Evolutionary conservation across 2,113 vertebrate species (phyloP), one percentile per base, ranked within the genome.

Genomic region (Sprattus sprattus): DNA sequence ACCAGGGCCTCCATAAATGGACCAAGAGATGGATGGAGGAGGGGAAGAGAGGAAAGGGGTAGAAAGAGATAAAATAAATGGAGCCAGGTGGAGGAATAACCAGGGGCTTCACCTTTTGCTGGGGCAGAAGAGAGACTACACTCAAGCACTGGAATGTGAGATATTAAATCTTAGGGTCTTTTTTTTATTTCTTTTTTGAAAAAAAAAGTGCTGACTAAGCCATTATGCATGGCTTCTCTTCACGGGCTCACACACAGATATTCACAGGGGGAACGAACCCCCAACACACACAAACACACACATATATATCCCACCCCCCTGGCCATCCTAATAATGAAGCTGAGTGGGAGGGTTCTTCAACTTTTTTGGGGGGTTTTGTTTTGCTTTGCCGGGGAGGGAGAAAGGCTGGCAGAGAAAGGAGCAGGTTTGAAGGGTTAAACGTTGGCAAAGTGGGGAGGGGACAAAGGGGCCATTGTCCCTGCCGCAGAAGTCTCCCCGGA

Each of bases 401-500:
- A 94, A 91, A 91, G 78, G 89, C 88, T 88, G 91, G 89, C 92
- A 92, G 89, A 93, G 71, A 95, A 92, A 86, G 90, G 90, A 93
- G 93, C 90, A 92, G 88, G 87, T 90, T 93, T 80, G 89, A 92
- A 92, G 93, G 92, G 94, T 94, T 95, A 95, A 95, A 94, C 45
- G 91, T 90, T 93, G 93, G 92, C 90, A 93, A 93, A 93, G 91
- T 84, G 82, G 64, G 60, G 88, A 91, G 88, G 91, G 90, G 89
- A 95, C 94, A 95, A 95, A 95, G 91, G 93, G 86, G 57, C 91
- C 91, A 93, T 95, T 95, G 94, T 95, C 89, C 25, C 25, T 88
- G 86, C 83, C 87, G 89, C 93, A 94, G 92, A 93, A 92, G 94
- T 94, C 92, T 94, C 93, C 93, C 94, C 91, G 92, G 93, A 95